These are phyloP conservation scores for Plagiodera versicolora DNA, from an alignment of 2,888 invertebrate genomes.

Conservation along the genomic window DNA sequence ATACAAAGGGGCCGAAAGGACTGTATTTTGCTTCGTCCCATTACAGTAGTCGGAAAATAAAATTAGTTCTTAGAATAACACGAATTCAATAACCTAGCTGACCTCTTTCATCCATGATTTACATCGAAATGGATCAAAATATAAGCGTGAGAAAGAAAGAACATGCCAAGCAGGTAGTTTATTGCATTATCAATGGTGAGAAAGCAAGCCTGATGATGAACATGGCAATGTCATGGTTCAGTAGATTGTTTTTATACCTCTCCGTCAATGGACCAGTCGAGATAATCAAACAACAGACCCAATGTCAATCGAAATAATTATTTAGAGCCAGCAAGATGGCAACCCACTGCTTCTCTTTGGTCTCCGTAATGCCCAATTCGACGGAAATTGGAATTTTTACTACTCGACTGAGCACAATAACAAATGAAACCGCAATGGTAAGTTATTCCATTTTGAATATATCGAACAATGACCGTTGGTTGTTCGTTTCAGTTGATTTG, in stretches of 20 bases:
- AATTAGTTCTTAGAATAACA: not conserved
- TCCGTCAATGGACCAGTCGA: no score
- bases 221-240: no score
- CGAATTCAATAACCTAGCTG: not conserved
- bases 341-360: not conserved
- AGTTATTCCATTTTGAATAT: constrained; percentile 3
- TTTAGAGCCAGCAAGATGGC: no score
- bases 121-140: no score
- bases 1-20: constrained; percentile 2
- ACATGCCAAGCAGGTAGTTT: no score
- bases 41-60: not conserved
- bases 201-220: no score
- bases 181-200: no score
- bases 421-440: constrained; percentile 19
- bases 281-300: no score
- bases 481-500: constrained; percentile 6
- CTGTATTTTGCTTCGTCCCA: not conserved
- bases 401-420: constrained; percentile 18
- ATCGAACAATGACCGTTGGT: not conserved
- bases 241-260: no score
- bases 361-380: not conserved
- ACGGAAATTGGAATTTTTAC: constrained; percentile 20
- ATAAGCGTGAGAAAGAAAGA: no score
- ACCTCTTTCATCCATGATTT: not conserved
- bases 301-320: no score